Percentiles rank a stretch among this genome's conserved stretches.
These are phyloP conservation scores for Drosophila trapezifrons DNA, from an alignment of 1,140 invertebrate genomes.

Conservation along the genomic window DNA sequence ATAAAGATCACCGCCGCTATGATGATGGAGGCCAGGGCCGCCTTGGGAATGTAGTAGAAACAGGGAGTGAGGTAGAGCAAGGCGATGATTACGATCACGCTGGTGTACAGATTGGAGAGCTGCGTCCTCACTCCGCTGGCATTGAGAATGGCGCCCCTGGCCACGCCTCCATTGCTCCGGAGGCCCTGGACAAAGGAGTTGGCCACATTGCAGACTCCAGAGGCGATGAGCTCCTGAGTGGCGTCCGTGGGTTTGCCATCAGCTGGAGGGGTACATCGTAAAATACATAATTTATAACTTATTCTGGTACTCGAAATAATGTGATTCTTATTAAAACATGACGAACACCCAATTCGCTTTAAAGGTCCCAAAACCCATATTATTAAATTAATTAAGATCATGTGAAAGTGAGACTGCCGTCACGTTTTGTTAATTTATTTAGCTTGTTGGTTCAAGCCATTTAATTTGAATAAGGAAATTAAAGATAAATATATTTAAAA, in stretches of 20 bases:
- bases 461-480: not conserved
- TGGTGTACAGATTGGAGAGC: conserved; percentile 90
- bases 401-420: conserved; percentile 12
- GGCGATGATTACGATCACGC: conserved; percentile 89
- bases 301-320: not conserved
- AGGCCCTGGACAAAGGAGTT: conserved; percentile 95
- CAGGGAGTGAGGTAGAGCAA: conserved; percentile 90
- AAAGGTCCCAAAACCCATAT: not conserved
- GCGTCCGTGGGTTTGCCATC: conserved; percentile 92
- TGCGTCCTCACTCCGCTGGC: conserved; percentile 94
- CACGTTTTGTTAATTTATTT: not conserved
- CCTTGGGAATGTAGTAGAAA: conserved; percentile 93
- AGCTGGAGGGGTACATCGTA: conserved; percentile 69
- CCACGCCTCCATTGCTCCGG: conserved; percentile 93
- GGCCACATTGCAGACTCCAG: conserved; percentile 92
- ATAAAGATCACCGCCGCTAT: conserved; percentile 94
- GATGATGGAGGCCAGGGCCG: conserved; percentile 91
- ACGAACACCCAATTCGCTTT: conserved; percentile 3
- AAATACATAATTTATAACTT: not conserved
- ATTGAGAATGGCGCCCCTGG: conserved; percentile 94
- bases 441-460: not conserved
- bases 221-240: conserved; percentile 93
- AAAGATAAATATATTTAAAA: not conserved
- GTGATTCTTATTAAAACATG: not conserved
- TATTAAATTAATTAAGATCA: conserved; percentile 1